Evolutionary conservation across 1,140 invertebrate genomes (phyloP).

Genomic region (Drosophila virilis): DNA sequence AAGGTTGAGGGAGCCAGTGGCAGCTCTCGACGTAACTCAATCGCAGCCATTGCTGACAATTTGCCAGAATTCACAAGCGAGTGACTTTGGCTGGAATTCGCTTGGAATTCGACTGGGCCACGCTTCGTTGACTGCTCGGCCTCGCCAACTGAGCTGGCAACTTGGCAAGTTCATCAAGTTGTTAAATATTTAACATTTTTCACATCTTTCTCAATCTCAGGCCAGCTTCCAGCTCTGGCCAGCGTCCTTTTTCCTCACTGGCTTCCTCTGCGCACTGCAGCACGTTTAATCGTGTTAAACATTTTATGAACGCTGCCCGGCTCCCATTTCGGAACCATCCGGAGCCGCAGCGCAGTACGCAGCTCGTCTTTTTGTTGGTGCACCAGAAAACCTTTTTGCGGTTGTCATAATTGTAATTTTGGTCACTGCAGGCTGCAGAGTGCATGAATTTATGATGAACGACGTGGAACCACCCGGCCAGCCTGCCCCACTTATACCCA

Average conservation of each 20-base stretch:
- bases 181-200: constrained; percentile 57
- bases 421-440: constrained; percentile 70
- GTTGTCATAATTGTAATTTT: constrained; percentile 83
- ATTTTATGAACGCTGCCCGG: constrained; percentile 67
- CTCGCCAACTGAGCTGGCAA: constrained; percentile 17
- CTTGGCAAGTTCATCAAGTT: constrained; percentile 57
- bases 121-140: constrained; percentile 53
- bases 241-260: background rate
- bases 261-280: constrained; percentile 32
- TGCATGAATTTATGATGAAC: constrained; percentile 80
- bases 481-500: background rate
- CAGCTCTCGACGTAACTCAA: constrained; percentile 46
- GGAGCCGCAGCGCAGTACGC: constrained; percentile 16
- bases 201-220: constrained; percentile 25
- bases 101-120: constrained; percentile 56
- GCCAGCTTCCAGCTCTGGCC: constrained; percentile 10
- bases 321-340: constrained; percentile 4
- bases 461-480: background rate
- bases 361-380: constrained; percentile 67
- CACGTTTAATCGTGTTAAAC: constrained; percentile 77
- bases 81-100: constrained; percentile 55
- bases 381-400: constrained; percentile 80
- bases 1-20: background rate
- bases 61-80: constrained; percentile 51
- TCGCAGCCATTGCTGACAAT: constrained; percentile 48